Evolutionary conservation across 2,797 vertebrate species (phyloP).

Genomic region (Myotis daubentonii): DNA sequence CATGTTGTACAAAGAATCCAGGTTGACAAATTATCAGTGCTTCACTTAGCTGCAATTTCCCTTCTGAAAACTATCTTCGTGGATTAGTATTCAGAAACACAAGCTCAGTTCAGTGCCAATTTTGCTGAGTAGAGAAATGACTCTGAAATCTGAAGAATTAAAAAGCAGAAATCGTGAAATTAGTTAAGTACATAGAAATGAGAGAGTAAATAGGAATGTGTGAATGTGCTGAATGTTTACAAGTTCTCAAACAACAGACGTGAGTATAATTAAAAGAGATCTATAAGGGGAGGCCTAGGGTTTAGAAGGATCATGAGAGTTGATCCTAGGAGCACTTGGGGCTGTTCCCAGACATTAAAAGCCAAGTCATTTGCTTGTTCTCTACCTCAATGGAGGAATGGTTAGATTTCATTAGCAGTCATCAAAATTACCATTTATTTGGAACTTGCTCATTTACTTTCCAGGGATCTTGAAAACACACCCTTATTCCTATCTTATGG

Average conservation of each 20-base stretch:
- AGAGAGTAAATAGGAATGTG: not conserved
- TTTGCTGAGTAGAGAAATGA: conserved; percentile 6
- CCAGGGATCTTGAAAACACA: not conserved
- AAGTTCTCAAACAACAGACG: not conserved
- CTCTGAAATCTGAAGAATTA: conserved; percentile 26
- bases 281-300: not conserved
- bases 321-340: not conserved
- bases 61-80: conserved; percentile 12
- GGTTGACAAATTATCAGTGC: conserved; percentile 58
- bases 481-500: not conserved
- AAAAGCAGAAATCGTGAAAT: conserved; percentile 22
- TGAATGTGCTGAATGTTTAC: not conserved
- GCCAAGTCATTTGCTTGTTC: not conserved
- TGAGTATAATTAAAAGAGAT: not conserved
- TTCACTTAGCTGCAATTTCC: conserved; percentile 57
- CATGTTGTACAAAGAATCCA: conserved; percentile 51
- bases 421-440: not conserved
- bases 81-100: conserved; percentile 43
- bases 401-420: not conserved
- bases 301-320: not conserved
- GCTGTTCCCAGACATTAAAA: not conserved
- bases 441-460: conserved; percentile 12
- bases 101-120: not conserved
- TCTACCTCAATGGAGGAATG: not conserved
- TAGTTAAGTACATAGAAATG: not conserved